These are phyloP conservation scores for Notamacropus eugenii DNA, from an alignment of 2,797 vertebrate genomes.

Conservation along the genomic window DNA sequence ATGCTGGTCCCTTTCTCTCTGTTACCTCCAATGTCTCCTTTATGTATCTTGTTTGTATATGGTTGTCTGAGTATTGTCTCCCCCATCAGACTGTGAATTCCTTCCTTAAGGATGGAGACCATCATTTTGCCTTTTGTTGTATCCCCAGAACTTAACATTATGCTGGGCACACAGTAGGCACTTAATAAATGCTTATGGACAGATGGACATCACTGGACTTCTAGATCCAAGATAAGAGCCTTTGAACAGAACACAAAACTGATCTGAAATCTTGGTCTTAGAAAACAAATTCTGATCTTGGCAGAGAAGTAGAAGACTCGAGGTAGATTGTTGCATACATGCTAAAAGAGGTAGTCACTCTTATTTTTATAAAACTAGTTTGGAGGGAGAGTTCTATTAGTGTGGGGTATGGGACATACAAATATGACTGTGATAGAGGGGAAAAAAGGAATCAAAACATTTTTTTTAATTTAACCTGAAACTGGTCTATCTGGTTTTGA, in stretches of 20 bases:
- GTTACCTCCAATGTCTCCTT: background rate
- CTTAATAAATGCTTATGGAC: background rate
- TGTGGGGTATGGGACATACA: background rate
- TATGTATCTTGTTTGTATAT: background rate
- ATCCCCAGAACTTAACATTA: background rate
- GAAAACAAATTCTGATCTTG: background rate
- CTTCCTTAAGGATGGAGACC: background rate
- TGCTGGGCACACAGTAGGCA: background rate
- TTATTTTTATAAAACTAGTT: background rate
- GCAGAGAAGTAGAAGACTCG: background rate
- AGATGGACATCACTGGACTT: background rate
- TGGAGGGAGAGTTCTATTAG: background rate
- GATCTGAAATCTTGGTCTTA: background rate
- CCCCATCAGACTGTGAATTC: background rate
- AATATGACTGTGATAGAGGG: slow-evolving; percentile 15
- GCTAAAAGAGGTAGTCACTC: background rate
- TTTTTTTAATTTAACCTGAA: background rate
- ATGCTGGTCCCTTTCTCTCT: background rate
- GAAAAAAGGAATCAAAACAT: background rate
- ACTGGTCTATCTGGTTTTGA: background rate
- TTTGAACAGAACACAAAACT: background rate
- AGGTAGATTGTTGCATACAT: background rate
- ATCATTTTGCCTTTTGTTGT: background rate
- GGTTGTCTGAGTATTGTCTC: background rate
- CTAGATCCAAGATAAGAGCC: background rate